Base-by-base conservation (phyloP, 2,113 vertebrate species). In the Mus musculus region DNA sequence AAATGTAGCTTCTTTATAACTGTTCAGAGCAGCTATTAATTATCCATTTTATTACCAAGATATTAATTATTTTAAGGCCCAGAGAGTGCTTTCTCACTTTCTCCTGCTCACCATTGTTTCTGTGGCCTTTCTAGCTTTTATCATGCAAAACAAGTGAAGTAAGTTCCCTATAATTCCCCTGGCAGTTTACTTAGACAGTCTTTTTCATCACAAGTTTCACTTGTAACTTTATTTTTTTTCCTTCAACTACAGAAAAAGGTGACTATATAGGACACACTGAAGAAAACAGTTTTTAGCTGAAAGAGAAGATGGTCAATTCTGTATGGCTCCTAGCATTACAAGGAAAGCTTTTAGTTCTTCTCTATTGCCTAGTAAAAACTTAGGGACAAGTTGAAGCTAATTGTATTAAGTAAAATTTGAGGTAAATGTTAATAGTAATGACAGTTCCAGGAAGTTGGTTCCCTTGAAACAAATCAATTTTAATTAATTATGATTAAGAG, bases 1-100 rank as follows among this genome's bases (percentile, higher is more conserved):
- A 88, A 94, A 89, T 93, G 54, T 54, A 91, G 85, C 82, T 75
- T 88, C 73, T 46, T 67, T 90, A 84, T 69, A 93, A 80, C n/a
- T 76, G 52, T 76, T 71, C 88, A 85, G 36, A 76, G 7, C 36
- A 81, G 10, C 30, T 90, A 63, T 81, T 84, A 94, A 88, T 93
- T 78, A 91, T 39, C 75, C 33, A 56, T 87, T 90, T 93, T 80
- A 46, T 93, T 91, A 42, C 36, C 39, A 67, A 82, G 86, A 69
- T 86, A 36, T 17, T 85, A 80, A 36, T 17, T 85, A 80, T 8
- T 22, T 76, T 95, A 69, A 93, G 49, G 4, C 3, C 24, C 12
- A 3, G 3, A 65, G 33, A 77, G 22, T 1, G 42, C 49, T 17
- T 33, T 65, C 67, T 89, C 54, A 16, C 8, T 81, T 16, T 75